These are phyloP conservation scores for Pogonus chalceus DNA, from an alignment of 1,140 invertebrate species.

Conservation along the genomic window DNA sequence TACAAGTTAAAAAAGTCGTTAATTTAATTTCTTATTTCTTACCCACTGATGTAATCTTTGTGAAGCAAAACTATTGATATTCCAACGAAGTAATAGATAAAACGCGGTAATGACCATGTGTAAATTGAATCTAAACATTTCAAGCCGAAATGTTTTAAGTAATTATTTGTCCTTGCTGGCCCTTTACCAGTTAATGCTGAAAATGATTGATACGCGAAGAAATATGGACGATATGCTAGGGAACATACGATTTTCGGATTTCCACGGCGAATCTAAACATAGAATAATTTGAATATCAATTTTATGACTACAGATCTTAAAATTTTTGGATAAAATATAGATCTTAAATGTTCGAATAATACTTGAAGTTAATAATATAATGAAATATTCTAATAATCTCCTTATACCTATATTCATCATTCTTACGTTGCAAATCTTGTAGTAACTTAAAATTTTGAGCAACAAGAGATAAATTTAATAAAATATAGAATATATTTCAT, in stretches of 20 bases:
- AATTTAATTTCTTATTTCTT: conserved; percentile 26
- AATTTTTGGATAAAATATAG: too few relatives aligned
- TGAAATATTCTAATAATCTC: too few relatives aligned
- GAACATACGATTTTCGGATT: conserved; percentile 53
- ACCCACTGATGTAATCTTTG: conserved; percentile 57
- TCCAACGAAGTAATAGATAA: conserved; percentile 45
- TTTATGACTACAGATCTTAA: too few relatives aligned
- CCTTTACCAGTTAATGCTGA: conserved; percentile 33
- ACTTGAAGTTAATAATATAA: too few relatives aligned
- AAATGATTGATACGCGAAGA: conserved; percentile 38
- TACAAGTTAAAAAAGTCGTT: background rate
- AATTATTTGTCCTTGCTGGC: conserved; percentile 30
- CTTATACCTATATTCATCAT: too few relatives aligned
- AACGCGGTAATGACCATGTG: conserved; percentile 41
- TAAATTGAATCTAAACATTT: conserved; percentile 42
- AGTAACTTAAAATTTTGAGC: too few relatives aligned
- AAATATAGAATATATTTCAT: too few relatives aligned
- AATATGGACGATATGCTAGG: conserved; percentile 49
- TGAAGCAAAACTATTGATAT: conserved; percentile 55
- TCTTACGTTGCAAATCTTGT: too few relatives aligned
- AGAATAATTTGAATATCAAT: too few relatives aligned
- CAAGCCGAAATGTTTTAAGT: conserved; percentile 36
- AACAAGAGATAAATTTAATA: too few relatives aligned
- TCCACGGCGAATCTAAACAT: conserved; percentile 46
- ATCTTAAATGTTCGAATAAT: too few relatives aligned